Conservation (phyloP, 2,797 vertebrate species). For the Dendrocincla tyrannina region DNA sequence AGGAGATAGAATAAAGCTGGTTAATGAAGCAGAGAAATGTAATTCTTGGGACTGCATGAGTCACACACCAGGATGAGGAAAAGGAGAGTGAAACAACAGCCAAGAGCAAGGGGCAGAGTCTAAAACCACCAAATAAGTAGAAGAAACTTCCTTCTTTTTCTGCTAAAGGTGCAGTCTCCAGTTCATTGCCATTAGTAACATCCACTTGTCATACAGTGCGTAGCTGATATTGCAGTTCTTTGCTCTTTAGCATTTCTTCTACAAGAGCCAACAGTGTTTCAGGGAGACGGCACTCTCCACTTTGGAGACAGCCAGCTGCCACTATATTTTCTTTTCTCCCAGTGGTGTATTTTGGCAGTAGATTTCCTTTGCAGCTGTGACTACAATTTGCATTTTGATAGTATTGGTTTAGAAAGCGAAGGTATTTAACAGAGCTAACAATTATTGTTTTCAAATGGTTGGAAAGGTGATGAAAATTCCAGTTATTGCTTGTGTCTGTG, state of each 20-base stretch:
- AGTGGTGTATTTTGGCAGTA: slow-evolving; percentile 59
- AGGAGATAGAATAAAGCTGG: not conserved
- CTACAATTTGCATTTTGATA: slow-evolving; percentile 51
- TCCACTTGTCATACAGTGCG: not conserved
- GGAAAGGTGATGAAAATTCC: slow-evolving; percentile 51
- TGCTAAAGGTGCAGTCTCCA: not conserved
- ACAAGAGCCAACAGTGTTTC: not conserved
- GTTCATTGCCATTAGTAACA: not conserved
- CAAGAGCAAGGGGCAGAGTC: not conserved
- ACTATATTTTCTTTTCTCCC: slow-evolving; percentile 53
- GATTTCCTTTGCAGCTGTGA: slow-evolving; percentile 63
- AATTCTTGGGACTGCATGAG: not conserved
- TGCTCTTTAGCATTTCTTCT: slow-evolving; percentile 37
- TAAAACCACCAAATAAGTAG: not conserved
- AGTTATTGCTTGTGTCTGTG: not conserved
- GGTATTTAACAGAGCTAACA: slow-evolving; percentile 53
- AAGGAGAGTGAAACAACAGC: not conserved
- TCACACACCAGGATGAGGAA: not conserved
- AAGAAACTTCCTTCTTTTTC: not conserved
- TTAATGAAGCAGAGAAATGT: slow-evolving; percentile 13
- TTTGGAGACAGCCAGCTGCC: slow-evolving; percentile 60
- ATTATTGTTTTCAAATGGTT: slow-evolving; percentile 51
- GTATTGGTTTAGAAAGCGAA: slow-evolving; percentile 40
- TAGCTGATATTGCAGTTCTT: not conserved
- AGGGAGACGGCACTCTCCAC: not conserved